A percentile compares a stretch with the other conserved stretches of the same genome.
Evolutionary conservation across 2,888 invertebrate genomes (phyloP).

Genomic region (Seira ritae): DNA sequence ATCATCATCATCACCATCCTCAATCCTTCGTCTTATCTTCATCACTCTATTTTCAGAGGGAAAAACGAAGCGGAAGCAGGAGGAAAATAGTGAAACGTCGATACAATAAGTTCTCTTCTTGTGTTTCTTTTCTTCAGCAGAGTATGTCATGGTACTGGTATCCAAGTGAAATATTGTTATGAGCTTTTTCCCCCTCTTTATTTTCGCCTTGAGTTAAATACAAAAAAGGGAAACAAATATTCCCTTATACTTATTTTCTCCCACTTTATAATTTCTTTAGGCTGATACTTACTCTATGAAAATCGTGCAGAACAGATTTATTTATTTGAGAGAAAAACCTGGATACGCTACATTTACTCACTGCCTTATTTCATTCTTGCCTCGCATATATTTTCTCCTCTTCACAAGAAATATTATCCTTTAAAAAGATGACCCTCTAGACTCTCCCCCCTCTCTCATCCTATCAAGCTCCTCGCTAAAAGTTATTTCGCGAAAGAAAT

Average conservation of each 20-base stretch:
- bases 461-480: neutral
- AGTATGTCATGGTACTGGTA: neutral
- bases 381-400: conserved; percentile 6
- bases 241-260: neutral
- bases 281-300: conserved; percentile 27
- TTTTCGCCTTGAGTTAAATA: neutral
- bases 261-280: too few relatives aligned
- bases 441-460: neutral
- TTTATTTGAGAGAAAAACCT: conserved; percentile 57
- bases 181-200: conserved; percentile 10
- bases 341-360: conserved; percentile 59
- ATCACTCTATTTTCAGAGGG: neutral
- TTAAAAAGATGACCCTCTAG: conserved; percentile 19
- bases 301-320: conserved; percentile 61
- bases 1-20: conserved; percentile 5
- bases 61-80: neutral
- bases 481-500: conserved; percentile 1
- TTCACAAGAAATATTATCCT: neutral
- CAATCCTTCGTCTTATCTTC: conserved; percentile 8
- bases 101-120: neutral
- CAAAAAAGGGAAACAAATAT: neutral
- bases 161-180: conserved; percentile 15
- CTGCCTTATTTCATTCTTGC: conserved; percentile 7
- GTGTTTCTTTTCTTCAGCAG: neutral
- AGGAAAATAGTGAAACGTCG: conserved; percentile 1